Evolutionary conservation across 2,113 vertebrate genomes (phyloP), one percentile per base, ranked within the genome.

Genomic region (Synodontis membranacea): DNA sequence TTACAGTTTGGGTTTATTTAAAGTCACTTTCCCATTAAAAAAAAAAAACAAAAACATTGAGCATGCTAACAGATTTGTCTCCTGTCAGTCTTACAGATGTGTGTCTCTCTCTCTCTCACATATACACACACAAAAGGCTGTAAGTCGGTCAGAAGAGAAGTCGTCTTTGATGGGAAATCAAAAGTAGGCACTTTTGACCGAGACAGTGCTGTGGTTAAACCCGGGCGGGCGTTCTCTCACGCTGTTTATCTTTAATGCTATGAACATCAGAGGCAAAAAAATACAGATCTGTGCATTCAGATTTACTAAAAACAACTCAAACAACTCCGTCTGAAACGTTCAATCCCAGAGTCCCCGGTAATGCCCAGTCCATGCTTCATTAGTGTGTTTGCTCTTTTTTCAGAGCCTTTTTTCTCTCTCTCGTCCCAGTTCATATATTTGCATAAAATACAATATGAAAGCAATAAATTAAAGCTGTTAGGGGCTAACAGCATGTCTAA

Each of bases 131-230:
- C 78, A 66, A 46, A 82, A 12, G 46, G 72, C 82, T 75, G 84
- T 84, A 34, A 62, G 76, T 42, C 85, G 28, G 44, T 76, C 44
- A 31, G 74, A 88, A 89, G 86, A 88, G 89, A 89, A 86, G 90
- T 88, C 78, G 86, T 92, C 86, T 88, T 89, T 78, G 28, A 89
- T 85, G 85, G 28, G 17, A 87, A 91, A 86, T 93, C 84, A 90
- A 92, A 90, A 91, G 91, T 72, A 94, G 94, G 94, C 94, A 94
- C 93, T 94, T 94, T 92, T 93, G 93, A 93, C 91, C 85, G 84
- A 68, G 90, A 93, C 92, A 90, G 88, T 86, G 91, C 85, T 78
- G 91, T 50, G 74, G 46, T 75, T 75, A 68, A 44, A 58, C 72
- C 78, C 62, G 56, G n/a, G 23, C 23, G 52, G 82, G 70, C 60